Base-by-base conservation (phyloP, 2,797 vertebrate species). In the Microtus agrestis region DNA sequence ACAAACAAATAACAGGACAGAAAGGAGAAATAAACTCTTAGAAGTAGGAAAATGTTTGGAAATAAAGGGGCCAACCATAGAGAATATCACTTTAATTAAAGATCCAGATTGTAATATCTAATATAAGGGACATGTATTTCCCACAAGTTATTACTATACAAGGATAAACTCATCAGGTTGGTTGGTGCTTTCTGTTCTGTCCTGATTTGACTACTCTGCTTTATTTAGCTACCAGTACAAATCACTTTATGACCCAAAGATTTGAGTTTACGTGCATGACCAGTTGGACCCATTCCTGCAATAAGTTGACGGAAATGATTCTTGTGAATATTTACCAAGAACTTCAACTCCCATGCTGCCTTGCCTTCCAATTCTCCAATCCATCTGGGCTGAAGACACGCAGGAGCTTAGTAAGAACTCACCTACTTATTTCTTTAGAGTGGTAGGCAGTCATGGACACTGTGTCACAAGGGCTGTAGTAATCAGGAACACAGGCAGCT, bases 171-270 rank as follows among this genome's bases (percentile, higher is more conserved):
- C 40, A 65, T 31, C 37, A 46, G 3, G 37, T 84, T 71, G n/a
- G 19, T 54, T 29, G 3, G 13, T 27, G 78, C n/a, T 94, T 86
- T 84, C 59, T 63, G 14, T 25, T 91, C 43, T 80, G 13, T 77
- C 37, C 51, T 54, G 29, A 91, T 94, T 91, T 95, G 43, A 29
- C 46, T 89, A 15, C 37, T 61, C 88, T 76, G 5, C 78, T 87
- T 88, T 93, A 46, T 71, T 91, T 81, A 40, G 73, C 77, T 81
- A 69, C 59, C 34, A 74, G 21, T 13, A 74, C 37, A 59, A 48
- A 65, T 29, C 9, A 37, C n/a, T 81, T 48, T 81, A 48, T 73
- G 40, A 77, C 61, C 31, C 48, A 59, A 89, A 25, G 21, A 15
- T 88, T 23, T 79, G 31, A 54, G 13, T 87, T 71, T 82, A 76